phyloP scores from a whole-genome alignment of 2,113 vertebrate genomes.

The Chaenocephalus aceratus region DNA sequence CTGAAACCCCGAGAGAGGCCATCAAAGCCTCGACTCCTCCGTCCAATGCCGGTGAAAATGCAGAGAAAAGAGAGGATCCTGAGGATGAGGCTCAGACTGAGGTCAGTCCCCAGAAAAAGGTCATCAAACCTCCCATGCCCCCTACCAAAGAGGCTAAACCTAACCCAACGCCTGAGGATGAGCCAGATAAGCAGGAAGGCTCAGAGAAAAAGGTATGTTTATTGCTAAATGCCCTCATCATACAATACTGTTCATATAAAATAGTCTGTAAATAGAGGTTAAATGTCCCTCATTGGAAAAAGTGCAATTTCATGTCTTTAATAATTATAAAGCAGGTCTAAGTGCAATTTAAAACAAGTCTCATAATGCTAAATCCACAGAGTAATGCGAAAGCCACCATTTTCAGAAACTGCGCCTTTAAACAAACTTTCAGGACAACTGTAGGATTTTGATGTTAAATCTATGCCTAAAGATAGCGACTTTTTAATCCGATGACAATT shows the following conservation, averaged over 20 bases:
- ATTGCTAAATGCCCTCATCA: not conserved
- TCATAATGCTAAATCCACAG: no score
- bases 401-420: no score
- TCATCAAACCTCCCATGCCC: constrained; percentile 79
- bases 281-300: no score
- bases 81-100: constrained; percentile 52
- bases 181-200: constrained; percentile 58
- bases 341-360: no score
- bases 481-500: no score
- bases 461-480: no score
- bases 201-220: constrained; percentile 67
- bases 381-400: no score
- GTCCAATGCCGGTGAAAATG: constrained; percentile 15
- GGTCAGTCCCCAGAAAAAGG: constrained; percentile 76
- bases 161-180: constrained; percentile 44
- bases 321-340: no score
- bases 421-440: no score
- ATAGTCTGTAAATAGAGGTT: not conserved
- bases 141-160: constrained; percentile 70
- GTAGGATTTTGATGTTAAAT: no score
- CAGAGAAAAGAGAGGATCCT: constrained; percentile 31
- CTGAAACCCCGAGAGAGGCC: constrained; percentile 25
- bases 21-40: constrained; percentile 78
- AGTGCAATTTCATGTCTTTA: no score
- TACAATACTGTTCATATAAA: not conserved